Base-by-base conservation (phyloP, 2,113 vertebrate species). In the Clarias magur region DNA sequence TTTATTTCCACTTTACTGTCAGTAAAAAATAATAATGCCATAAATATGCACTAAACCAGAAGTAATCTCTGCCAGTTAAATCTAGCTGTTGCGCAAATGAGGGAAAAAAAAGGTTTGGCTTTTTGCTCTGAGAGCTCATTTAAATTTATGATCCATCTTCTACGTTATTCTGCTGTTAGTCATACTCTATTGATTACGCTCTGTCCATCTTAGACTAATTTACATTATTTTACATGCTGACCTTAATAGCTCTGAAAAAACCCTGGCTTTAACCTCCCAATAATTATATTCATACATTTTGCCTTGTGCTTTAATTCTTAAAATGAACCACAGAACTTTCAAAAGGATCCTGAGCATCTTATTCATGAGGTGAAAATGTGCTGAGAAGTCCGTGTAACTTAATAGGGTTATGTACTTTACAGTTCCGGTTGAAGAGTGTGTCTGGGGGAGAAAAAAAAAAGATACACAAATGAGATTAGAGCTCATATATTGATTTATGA, bases 401-500 rank as follows among this genome's bases (percentile, higher is more conserved):
- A 62, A 68, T 54, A 78, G 38, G 34, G 67, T 79, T 38, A 62
- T 65, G 60, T 59, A 12, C 27, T 13, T 80, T 80, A 80, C 56
- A 30, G 68, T 83, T 84, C 80, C n/a, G 1, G 34, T 79, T 21
- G 25, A 60, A 87, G 30, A 81, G 53, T 54, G 68, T n/a, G 56
- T 56, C 27, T 72, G 68, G 48, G 6, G 82, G 13, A 60, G n/a
- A n/a, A n/a, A 57, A 76, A 68, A 79, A 79, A 54, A 21, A 53
- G 15, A 79, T 57, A 34, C 12, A 57, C 86, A 85, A 87, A 85
- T 63, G 68, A 83, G 80, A 80, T 86, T 60, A 70, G 27, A 59
- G n/a, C 16, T 80, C 48, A 15, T 80, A 38, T 30, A 73, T 54
- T 80, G 85, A 86, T 89, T 88, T 84, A 57, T 84, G 57, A 86